Base-by-base conservation (phyloP, 2,113 vertebrate genomes). In the Paedocypris sp. region DNA sequence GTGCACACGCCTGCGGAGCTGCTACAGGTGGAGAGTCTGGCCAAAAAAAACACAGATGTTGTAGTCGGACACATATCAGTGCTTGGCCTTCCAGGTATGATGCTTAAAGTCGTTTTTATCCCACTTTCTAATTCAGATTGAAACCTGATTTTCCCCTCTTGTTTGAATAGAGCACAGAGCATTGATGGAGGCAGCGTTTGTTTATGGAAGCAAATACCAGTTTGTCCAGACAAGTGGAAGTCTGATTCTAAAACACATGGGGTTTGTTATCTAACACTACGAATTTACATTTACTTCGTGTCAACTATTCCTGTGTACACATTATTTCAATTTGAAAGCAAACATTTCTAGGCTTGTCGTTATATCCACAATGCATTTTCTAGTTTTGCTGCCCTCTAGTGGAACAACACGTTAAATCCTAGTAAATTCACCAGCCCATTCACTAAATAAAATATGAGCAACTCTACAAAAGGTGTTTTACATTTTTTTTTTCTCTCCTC, bases 141-240 rank as follows among this genome's bases (percentile, higher is more conserved):
- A 15, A 38, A 16, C 38, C 5, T 15, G 11, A 18, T 12, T 48
- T 2, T 3, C 26, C 52, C 36, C 6, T 28, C 12, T 36, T 64
- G 15, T 56, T 2, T 9, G 36, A 23, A 49, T 61, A 98, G 95
- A 94, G 69, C 94, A 98, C 78, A 84, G 92, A 70, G 89, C 91
- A 0, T 80, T 97, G 66, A 97, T 98, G 94, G 95, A 97, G 82
- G 85, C 88, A 0, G 92, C 89, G 1, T 98, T 95, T 58, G 93
- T 90, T 33, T 94, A 95, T 5, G 92, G 92, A 25, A 83, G 85
- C 42, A 80, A 79, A 11, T 87, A 93, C 67, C 90, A 93, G 71
- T 98, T 98, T 78, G 88, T 93, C 57, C 82, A 95, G 72, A 94
- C 91, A 9, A 95, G 91, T 0, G 92, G 94, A 71, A 83, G 79